Percentiles rank a stretch among this genome's conserved stretches.
These are phyloP conservation scores for Drosophila barbarae DNA, from an alignment of 2,888 invertebrate genomes.

Conservation along the genomic window DNA sequence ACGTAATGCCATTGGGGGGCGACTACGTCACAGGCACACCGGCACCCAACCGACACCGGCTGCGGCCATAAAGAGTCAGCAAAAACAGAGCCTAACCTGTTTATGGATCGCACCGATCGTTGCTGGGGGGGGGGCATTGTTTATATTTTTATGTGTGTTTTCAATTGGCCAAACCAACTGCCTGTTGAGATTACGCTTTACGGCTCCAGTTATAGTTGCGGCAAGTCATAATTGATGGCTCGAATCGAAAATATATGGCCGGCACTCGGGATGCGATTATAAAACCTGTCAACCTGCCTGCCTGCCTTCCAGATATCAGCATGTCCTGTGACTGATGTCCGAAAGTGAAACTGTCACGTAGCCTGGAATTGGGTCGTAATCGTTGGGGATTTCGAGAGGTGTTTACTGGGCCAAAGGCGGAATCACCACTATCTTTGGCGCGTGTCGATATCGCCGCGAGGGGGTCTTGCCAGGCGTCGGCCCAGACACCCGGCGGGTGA, in stretches of 20 bases:
- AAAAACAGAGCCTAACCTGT: slow-evolving; percentile 25
- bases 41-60: not conserved
- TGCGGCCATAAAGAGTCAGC: slow-evolving; percentile 2
- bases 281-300: slow-evolving; percentile 15
- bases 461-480: slow-evolving; percentile 16
- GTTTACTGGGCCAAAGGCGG: slow-evolving; percentile 2
- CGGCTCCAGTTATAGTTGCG: slow-evolving; percentile 20
- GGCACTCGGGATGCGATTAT: slow-evolving; percentile 14
- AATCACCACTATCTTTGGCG: slow-evolving; percentile 20
- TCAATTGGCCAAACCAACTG: slow-evolving; percentile 30
- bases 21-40: slow-evolving; percentile 24
- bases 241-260: slow-evolving; percentile 22
- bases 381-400: not conserved
- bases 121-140: slow-evolving; percentile 36
- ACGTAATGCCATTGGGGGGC: slow-evolving; percentile 1
- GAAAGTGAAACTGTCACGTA: slow-evolving; percentile 25
- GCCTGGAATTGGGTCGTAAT: not conserved
- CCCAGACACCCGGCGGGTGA: slow-evolving; percentile 9
- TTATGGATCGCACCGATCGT: slow-evolving; percentile 21
- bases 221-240: slow-evolving; percentile 29
- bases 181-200: slow-evolving; percentile 35
- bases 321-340: slow-evolving; percentile 31
- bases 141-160: slow-evolving; percentile 28
- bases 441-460: slow-evolving; percentile 28
- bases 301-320: slow-evolving; percentile 5